A percentile compares a stretch with the other conserved stretches of the same genome.
phyloP scores from a whole-genome alignment of 2,888 invertebrate genomes.

The Cyclophora albipunctata region DNA sequence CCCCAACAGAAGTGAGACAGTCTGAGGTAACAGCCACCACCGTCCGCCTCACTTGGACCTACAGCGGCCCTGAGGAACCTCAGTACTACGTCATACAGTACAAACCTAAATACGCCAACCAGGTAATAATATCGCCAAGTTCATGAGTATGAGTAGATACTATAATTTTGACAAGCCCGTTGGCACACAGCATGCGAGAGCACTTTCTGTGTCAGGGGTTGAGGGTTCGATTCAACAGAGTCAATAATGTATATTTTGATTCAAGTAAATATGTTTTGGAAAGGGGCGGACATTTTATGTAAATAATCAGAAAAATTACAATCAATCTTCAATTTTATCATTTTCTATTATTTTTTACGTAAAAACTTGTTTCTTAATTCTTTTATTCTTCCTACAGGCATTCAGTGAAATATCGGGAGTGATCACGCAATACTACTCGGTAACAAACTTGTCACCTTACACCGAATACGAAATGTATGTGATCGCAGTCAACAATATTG shows the following conservation, averaged over 20 bases:
- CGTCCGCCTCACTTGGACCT: slow-evolving; percentile 94
- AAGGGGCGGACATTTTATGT: too few species aligned
- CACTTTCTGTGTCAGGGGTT: too few species aligned
- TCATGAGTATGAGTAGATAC: too few species aligned
- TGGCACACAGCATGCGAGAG: too few species aligned
- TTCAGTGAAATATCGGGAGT: slow-evolving; percentile 95
- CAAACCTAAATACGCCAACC: slow-evolving; percentile 94
- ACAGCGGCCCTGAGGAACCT: slow-evolving; percentile 91
- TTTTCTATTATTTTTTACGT: too few species aligned
- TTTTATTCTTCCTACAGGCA: slow-evolving; percentile 70
- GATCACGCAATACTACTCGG: slow-evolving; percentile 93
- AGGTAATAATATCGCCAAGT: slow-evolving; percentile 47
- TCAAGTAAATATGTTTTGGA: too few species aligned
- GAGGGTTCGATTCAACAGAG: too few species aligned
- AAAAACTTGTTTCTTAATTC: background rate
- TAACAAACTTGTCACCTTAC: slow-evolving; percentile 92
- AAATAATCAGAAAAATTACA: too few species aligned
- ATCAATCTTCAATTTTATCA: too few species aligned
- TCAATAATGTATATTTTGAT: too few species aligned
- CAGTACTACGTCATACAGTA: slow-evolving; percentile 97
- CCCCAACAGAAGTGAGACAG: slow-evolving; percentile 91
- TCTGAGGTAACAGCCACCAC: slow-evolving; percentile 96
- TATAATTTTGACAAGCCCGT: background rate
- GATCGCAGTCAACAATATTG: slow-evolving; percentile 95
- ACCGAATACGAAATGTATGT: slow-evolving; percentile 98